A percentile compares a stretch with the other conserved stretches of the same genome.
Evolutionary conservation across 2,888 invertebrate species (phyloP).

Genomic region (Norana najaformis): DNA sequence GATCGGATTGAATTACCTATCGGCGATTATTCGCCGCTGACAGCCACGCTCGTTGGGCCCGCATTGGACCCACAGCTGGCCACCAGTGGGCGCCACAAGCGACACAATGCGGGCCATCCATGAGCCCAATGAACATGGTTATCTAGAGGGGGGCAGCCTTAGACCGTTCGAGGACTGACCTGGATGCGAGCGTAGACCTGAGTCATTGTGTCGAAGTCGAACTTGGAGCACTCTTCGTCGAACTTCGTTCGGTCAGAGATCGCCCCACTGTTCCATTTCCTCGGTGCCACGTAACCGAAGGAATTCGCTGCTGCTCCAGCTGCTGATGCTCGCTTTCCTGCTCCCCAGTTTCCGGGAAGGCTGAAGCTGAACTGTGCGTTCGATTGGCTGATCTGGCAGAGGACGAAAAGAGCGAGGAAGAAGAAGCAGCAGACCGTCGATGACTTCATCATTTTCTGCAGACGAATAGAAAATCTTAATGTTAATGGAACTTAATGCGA

Average conservation of each 20-base stretch:
- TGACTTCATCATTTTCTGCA: neutral
- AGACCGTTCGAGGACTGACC: neutral
- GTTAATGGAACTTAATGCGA: no score
- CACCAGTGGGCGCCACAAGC: no score
- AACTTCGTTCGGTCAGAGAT: neutral
- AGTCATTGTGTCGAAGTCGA: slow-evolving; percentile 21
- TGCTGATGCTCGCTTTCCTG: neutral
- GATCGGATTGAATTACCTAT: no score
- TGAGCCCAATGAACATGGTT: no score
- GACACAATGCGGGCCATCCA: no score
- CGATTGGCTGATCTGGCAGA: slow-evolving; percentile 13
- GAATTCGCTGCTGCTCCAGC: neutral
- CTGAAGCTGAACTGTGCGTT: slow-evolving; percentile 24
- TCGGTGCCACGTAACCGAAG: neutral
- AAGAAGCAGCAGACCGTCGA: neutral
- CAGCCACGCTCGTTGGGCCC: no score
- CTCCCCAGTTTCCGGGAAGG: slow-evolving; percentile 15
- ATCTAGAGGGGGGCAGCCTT: neutral
- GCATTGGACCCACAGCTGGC: no score
- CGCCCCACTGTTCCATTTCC: slow-evolving; percentile 8
- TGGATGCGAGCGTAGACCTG: neutral
- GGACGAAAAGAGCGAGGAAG: neutral
- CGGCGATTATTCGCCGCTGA: no score
- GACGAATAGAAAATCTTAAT: no score
- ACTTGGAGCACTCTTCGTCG: slow-evolving; percentile 1